Evolutionary conservation across 2,797 vertebrate genomes (phyloP).

Genomic region (Nannoperca australis): DNA sequence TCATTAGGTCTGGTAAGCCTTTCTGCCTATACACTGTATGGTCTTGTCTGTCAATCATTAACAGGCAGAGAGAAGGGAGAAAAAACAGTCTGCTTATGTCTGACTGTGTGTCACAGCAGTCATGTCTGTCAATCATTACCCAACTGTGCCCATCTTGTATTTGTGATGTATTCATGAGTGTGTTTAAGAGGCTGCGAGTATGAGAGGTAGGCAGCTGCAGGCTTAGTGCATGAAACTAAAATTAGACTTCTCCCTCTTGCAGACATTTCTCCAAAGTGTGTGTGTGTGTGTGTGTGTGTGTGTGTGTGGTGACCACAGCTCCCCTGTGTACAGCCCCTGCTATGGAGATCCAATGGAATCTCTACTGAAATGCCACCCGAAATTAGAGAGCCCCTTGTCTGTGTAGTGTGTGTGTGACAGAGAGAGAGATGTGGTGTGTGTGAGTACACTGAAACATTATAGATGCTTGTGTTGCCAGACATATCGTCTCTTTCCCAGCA

Average conservation of each 20-base stretch:
- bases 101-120: conserved; percentile 65
- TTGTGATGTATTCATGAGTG: conserved; percentile 59
- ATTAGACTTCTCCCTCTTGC: conserved; percentile 73
- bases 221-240: conserved; percentile 75
- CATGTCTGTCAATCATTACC: conserved; percentile 78
- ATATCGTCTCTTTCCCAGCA: conserved; percentile 62
- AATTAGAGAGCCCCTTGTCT: conserved; percentile 81
- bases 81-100: conserved; percentile 43
- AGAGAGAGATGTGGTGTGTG: conserved; percentile 26
- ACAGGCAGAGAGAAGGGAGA: conserved; percentile 33
- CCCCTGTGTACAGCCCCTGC: conserved; percentile 69
- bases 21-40: conserved; percentile 35
- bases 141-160: conserved; percentile 54
- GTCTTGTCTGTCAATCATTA: conserved; percentile 61
- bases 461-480: conserved; percentile 60
- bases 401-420: conserved; percentile 32
- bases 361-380: conserved; percentile 79
- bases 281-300: conserved; percentile 42
- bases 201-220: conserved; percentile 78
- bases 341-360: conserved; percentile 80
- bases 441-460: conserved; percentile 57
- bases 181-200: conserved; percentile 59
- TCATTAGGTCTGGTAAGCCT: conserved; percentile 32
- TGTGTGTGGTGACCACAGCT: conserved; percentile 57
- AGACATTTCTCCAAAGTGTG: conserved; percentile 68